These are phyloP conservation scores for Anguilla marmorata DNA, from an alignment of 2,797 vertebrate genomes.

Conservation along the genomic window DNA sequence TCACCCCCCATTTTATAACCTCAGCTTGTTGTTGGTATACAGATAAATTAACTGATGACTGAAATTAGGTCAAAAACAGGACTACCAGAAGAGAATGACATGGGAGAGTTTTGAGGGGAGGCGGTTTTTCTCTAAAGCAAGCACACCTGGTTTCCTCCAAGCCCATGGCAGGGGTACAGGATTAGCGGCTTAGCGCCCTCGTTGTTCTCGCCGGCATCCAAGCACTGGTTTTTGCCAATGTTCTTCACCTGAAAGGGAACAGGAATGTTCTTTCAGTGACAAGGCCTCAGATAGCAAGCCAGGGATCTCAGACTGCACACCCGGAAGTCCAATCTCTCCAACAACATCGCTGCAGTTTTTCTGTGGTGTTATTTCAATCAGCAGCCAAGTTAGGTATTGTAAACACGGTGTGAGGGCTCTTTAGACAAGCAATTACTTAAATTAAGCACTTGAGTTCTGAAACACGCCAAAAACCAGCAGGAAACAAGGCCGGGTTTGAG, in stretches of 20 bases:
- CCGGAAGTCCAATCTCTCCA: not conserved
- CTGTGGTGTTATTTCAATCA: no score
- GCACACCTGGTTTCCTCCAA: slow-evolving; percentile 96
- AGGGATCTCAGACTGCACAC: not conserved
- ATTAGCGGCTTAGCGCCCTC: slow-evolving; percentile 89
- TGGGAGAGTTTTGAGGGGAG: not conserved
- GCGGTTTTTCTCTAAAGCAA: not conserved
- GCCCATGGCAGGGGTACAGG: slow-evolving; percentile 92
- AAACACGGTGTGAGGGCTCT: not conserved
- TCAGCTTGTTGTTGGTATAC: not conserved
- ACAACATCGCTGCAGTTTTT: not conserved
- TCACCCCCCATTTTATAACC: not conserved
- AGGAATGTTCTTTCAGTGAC: slow-evolving; percentile 46
- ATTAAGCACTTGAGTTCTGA: not conserved
- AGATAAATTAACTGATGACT: slow-evolving; percentile 12
- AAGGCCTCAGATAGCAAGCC: not conserved
- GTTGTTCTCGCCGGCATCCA: slow-evolving; percentile 95
- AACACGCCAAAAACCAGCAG: not conserved
- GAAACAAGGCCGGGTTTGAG: not conserved
- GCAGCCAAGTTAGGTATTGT: not conserved
- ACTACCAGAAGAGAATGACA: not conserved
- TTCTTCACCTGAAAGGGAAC: slow-evolving; percentile 85
- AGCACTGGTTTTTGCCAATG: slow-evolving; percentile 79
- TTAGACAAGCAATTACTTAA: not conserved
- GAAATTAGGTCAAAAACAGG: not conserved